These are phyloP conservation scores for Neomicropteryx cornuta DNA, from an alignment of 1,140 invertebrate species.

Conservation along the genomic window DNA sequence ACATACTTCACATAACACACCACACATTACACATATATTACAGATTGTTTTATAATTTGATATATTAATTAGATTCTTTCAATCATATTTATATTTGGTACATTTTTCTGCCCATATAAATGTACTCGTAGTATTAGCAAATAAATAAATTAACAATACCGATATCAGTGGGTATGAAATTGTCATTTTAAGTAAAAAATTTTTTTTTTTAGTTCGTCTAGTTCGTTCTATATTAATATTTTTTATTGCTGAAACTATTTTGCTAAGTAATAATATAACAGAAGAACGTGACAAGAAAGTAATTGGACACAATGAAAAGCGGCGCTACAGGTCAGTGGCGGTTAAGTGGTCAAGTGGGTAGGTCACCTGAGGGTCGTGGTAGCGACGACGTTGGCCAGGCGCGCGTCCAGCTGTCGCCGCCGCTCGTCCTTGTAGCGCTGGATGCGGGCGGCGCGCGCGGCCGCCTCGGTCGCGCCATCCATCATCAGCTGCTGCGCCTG, in stretches of 20 bases:
- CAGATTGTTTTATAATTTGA: too few relatives aligned
- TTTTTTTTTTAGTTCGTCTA: not conserved
- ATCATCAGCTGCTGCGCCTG: constrained; percentile 6
- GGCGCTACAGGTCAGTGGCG: constrained; percentile 6
- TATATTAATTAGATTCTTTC: too few relatives aligned
- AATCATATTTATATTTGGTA: too few relatives aligned
- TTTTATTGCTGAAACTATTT: constrained; percentile 8
- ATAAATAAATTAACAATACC: too few relatives aligned
- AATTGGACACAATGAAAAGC: too few relatives aligned
- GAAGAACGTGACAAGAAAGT: too few relatives aligned
- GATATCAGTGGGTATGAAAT: not conserved
- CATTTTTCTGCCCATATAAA: too few relatives aligned
- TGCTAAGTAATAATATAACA: constrained; percentile 4
- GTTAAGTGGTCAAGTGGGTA: constrained; percentile 5
- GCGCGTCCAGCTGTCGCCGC: constrained; percentile 44
- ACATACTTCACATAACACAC: too few relatives aligned
- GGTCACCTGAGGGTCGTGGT: constrained; percentile 5
- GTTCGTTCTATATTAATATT: constrained; percentile 1
- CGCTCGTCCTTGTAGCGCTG: constrained; percentile 55
- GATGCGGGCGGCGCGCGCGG: constrained; percentile 45
- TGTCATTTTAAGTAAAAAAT: not conserved
- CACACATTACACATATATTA: too few relatives aligned
- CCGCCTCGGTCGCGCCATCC: constrained; percentile 20
- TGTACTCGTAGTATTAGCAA: too few relatives aligned
- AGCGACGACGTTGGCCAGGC: constrained; percentile 12